These are phyloP conservation scores for Drosophila merina DNA, from an alignment of 2,888 invertebrate genomes.

Conservation along the genomic window DNA sequence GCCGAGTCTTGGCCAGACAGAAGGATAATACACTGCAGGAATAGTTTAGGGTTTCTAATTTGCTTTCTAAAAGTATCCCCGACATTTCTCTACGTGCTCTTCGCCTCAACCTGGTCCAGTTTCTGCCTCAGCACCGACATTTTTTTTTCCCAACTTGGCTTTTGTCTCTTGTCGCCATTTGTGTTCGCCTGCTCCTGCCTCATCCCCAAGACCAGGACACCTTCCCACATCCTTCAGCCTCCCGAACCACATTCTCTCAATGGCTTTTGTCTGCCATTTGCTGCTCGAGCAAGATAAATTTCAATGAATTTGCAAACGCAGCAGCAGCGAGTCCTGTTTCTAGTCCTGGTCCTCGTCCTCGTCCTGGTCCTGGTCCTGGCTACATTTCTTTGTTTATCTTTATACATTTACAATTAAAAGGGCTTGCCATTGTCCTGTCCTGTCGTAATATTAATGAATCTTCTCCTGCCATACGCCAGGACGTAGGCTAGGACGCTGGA, in stretches of 20 bases:
- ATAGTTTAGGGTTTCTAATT: neutral
- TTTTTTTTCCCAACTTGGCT: constrained; percentile 30
- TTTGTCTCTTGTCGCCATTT: constrained; percentile 48
- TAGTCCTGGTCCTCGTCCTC: constrained; percentile 26
- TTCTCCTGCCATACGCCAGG: constrained; percentile 20
- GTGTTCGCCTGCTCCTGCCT: constrained; percentile 28
- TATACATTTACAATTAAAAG: constrained; percentile 77
- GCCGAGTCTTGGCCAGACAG: constrained; percentile 9
- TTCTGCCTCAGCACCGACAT: neutral
- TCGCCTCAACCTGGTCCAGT: constrained; percentile 1
- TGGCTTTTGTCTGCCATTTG: constrained; percentile 48
- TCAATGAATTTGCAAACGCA: constrained; percentile 71
- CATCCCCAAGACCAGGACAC: constrained; percentile 2
- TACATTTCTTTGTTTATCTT: constrained; percentile 78
- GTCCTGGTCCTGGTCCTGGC: constrained; percentile 27
- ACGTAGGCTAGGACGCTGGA: neutral
- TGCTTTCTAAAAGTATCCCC: neutral
- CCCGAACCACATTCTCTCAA: neutral
- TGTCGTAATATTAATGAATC: constrained; percentile 76
- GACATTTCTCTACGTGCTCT: neutral
- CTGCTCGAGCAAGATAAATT: constrained; percentile 68
- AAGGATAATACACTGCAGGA: constrained; percentile 1
- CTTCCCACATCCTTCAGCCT: neutral
- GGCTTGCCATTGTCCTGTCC: constrained; percentile 68
- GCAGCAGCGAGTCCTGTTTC: constrained; percentile 27